phyloP scores from a whole-genome alignment of 2,113 vertebrate species.

The Mesembrinibis cayennensis region DNA sequence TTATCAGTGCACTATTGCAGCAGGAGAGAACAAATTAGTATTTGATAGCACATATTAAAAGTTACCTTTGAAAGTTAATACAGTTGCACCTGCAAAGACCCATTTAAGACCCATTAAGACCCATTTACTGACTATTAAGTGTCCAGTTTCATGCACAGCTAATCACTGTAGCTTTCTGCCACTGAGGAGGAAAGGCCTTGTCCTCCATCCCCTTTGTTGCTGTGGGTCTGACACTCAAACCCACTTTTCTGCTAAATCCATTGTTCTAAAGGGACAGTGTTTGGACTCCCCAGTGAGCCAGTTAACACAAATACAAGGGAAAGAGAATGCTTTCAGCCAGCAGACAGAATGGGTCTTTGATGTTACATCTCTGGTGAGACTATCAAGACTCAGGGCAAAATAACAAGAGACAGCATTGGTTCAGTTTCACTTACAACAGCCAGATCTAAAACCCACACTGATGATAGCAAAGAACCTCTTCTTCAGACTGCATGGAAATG shows the following conservation, averaged over 20 bases:
- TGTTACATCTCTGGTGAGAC: background rate
- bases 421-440: background rate
- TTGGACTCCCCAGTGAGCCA: background rate
- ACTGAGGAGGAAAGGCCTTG: background rate
- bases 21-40: constrained; percentile 15
- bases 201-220: background rate
- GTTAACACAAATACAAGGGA: background rate
- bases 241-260: background rate
- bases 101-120: background rate
- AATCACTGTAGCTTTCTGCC: background rate
- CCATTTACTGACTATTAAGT: background rate
- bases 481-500: background rate
- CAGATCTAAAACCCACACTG: background rate
- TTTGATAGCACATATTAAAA: background rate
- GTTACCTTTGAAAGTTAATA: background rate
- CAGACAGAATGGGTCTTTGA: background rate
- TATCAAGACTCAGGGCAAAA: background rate
- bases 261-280: background rate
- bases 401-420: background rate
- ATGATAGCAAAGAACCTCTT: background rate
- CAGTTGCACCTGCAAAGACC: background rate
- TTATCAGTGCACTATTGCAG: constrained; percentile 89
- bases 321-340: background rate
- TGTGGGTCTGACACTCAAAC: background rate
- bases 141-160: background rate